Percentiles rank a stretch among this genome's conserved stretches.
phyloP scores from a whole-genome alignment of 2,113 vertebrate species.

The Eurypyga helias region DNA sequence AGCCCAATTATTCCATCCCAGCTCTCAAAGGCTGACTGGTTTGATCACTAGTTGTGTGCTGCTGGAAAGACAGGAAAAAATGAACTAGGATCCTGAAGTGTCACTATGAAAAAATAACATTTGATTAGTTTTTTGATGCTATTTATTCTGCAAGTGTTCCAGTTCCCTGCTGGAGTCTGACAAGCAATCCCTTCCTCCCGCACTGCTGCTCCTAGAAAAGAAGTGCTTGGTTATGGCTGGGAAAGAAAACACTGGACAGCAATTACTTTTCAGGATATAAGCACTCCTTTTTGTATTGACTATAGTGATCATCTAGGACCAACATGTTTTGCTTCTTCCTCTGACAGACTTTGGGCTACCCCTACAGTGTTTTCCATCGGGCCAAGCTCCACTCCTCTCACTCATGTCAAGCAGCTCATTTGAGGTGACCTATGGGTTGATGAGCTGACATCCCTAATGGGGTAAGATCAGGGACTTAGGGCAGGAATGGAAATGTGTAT shows the following conservation, averaged over 20 bases:
- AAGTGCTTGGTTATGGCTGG: not conserved
- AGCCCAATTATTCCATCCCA: not conserved
- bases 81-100: not conserved
- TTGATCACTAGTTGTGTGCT: not conserved
- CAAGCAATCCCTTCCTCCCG: not conserved
- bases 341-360: not conserved
- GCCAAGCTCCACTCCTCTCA: not conserved
- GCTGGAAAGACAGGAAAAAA: not conserved
- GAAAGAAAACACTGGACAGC: not conserved
- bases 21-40: not conserved
- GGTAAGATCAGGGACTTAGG: not conserved
- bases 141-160: not conserved
- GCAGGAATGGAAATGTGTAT: not conserved
- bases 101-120: not conserved
- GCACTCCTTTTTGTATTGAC: not conserved
- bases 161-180: not conserved
- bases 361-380: not conserved
- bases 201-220: not conserved
- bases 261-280: not conserved
- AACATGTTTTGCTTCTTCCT: not conserved
- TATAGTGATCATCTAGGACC: not conserved
- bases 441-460: not conserved
- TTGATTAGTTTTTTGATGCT: not conserved
- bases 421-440: not conserved
- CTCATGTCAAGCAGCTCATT: not conserved